Percentiles rank a stretch among this genome's conserved stretches.
These are phyloP conservation scores for Tridacna gigas DNA, from an alignment of 2,888 invertebrate species.

Conservation along the genomic window DNA sequence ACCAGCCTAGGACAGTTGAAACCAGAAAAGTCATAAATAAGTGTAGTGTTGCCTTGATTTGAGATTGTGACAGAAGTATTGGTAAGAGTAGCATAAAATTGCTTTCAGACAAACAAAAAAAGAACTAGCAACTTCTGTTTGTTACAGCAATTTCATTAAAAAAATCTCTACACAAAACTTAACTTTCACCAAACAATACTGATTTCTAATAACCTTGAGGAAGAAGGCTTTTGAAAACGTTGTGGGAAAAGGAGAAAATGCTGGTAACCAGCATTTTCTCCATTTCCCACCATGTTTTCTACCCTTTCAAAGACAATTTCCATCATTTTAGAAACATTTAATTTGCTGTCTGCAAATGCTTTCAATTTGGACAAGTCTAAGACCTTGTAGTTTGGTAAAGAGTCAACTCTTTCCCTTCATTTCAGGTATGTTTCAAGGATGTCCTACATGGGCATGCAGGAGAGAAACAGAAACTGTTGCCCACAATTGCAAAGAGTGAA, in stretches of 20 bases:
- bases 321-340: not conserved
- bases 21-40: too few relatives aligned
- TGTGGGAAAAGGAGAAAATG: not conserved
- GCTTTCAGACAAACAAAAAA: too few relatives aligned
- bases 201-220: too few relatives aligned
- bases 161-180: too few relatives aligned
- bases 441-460: conserved; percentile 67
- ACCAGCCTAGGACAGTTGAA: too few relatives aligned
- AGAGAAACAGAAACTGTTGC: conserved; percentile 71
- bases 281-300: not conserved
- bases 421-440: conserved; percentile 74
- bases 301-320: not conserved
- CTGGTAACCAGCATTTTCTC: not conserved
- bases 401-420: not conserved
- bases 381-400: not conserved
- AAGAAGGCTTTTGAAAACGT: not conserved
- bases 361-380: not conserved
- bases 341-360: not conserved
- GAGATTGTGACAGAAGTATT: too few relatives aligned
- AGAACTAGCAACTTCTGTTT: too few relatives aligned
- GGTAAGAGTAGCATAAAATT: too few relatives aligned
- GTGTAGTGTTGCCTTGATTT: too few relatives aligned
- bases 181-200: too few relatives aligned
- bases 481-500: conserved; percentile 70
- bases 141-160: too few relatives aligned